Evolutionary conservation across 2,888 invertebrate genomes (phyloP), one percentile per base, ranked within the genome.

Genomic region (Pycnomerus fuliginosus): DNA sequence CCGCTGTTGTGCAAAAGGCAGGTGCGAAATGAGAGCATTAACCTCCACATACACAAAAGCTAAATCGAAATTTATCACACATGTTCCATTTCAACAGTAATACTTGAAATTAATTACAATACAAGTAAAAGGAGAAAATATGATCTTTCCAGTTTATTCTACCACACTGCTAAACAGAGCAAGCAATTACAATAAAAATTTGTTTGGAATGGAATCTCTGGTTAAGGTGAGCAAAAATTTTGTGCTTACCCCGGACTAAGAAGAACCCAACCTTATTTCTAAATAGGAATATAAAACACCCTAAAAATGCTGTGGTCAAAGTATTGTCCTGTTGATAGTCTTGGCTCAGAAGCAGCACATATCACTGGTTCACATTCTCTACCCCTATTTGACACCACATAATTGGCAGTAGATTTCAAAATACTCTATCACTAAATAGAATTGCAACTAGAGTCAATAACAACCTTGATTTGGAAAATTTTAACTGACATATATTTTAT

Each of bases 351-450:
- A 53, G 48, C 53, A 58, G 52, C 55, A 58, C 60, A 62, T 61
- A 57, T 58, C 58, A 64, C 62, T 64, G 57, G 67, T 58, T 61
- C 64, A 63, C 65, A 60, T 50, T 64, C 57, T 60, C 64, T 68
- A 65, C 61, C 55, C 60, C 64, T 69, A 69, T 66, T 67, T 68
- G 67, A 69, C 69, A 70, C 69, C 67, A 67, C 65, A 65, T 62
- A 64, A 66, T 70, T 70, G 71, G 70, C 70, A 71, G 70, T 71
- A 65, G 45, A 47, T 64, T 61, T 61, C 58, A 55, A 58, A 62
- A 63, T 61, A 61, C 61, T 59, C 61, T 65, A 64, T 62, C 61
- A 65, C 65, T 68, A 69, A 64, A 56, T 56, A 57, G 50, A 55
- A 65, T 62, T 62, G 63, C 63, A 62, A 60, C 66, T 66, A 67